Evolutionary conservation across 2,113 vertebrate genomes (phyloP), one percentile per base, ranked within the genome.

Genomic region (Oplegnathus fasciatus): DNA sequence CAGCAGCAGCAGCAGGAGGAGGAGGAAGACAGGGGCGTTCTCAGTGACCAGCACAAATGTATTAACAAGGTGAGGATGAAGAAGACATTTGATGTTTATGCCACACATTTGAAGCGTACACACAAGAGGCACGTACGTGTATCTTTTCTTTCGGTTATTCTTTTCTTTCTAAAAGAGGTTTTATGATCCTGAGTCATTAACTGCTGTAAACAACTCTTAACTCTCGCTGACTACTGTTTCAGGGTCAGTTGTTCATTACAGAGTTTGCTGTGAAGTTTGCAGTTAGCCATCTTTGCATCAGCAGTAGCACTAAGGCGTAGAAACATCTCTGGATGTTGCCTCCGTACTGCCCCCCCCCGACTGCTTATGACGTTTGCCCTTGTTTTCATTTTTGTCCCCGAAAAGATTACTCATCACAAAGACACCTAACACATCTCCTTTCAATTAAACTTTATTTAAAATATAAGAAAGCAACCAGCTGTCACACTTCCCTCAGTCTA

Each of bases 41-140:
- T 99, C 91, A 96, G 94, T 10, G 98, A 99, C 96, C 97, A 99
- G 96, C 97, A 99, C 96, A 99, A 99, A 95, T 99, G 98, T 96
- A 96, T 98, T 95, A 98, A 98, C 91, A 99, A 99, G 97, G 98
- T 99, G 93, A 94, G 34, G 48, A 87, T 32, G n/a, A 40, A 72
- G 71, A 71, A 50, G 46, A 32, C 52, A 18, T 66, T 72, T 22
- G 40, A 28, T 50, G 37, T 81, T 87, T n/a, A 73, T 62, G 48
- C n/a, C 34, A 75, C 67, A 61, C 64, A 61, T 82, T 61, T 68
- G 68, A 79, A 65, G 67, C 72, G 70, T 18, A 64, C 52, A 80
- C 57, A 81, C 28, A 73, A 82, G 60, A 78, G 22, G 34, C 48
- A 78, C 24, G 40, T 34, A 55, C 84, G 68, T 79, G 17, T 54